A percentile compares a stretch with the other conserved stretches of the same genome.
These are phyloP conservation scores for Lycophotia porphyrea DNA, from an alignment of 2,888 invertebrate genomes.

Conservation along the genomic window DNA sequence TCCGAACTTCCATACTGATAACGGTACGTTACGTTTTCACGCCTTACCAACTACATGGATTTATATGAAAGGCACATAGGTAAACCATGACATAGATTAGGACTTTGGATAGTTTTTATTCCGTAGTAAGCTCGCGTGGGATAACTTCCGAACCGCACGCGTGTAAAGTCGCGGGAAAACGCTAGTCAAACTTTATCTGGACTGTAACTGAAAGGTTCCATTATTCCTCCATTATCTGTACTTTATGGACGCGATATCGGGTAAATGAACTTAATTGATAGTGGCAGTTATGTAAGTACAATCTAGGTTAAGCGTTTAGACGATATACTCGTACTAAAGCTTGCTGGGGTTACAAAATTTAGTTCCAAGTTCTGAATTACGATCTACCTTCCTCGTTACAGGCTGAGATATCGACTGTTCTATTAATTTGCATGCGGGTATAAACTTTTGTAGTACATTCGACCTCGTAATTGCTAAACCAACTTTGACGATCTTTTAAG, in stretches of 20 bases:
- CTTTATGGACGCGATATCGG: slow-evolving; percentile 21
- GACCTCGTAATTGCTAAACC: neutral
- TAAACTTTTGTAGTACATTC: neutral
- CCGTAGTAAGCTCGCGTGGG: too few relatives aligned
- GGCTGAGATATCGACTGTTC: slow-evolving; percentile 13
- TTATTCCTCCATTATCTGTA: slow-evolving; percentile 8
- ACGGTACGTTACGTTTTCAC: neutral
- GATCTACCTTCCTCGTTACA: slow-evolving; percentile 8
- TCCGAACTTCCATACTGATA: neutral
- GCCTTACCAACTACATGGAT: neutral
- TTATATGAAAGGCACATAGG: neutral
- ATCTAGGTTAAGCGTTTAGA: slow-evolving; percentile 31
- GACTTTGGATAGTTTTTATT: neutral
- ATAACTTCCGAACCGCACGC: neutral
- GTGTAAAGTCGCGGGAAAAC: neutral
- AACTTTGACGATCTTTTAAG: neutral
- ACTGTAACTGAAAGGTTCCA: neutral
- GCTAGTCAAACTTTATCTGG: neutral
- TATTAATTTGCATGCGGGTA: slow-evolving; percentile 31
- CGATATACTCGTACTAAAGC: slow-evolving; percentile 29
- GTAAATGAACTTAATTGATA: slow-evolving; percentile 42
- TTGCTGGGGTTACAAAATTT: slow-evolving; percentile 38
- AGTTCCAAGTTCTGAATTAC: slow-evolving; percentile 22
- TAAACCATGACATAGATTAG: neutral
- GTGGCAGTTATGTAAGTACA: slow-evolving; percentile 14